Percentiles rank a stretch among this genome's conserved stretches.
Conservation (phyloP, 2,888 invertebrate genomes). For the Sesamia inferens region DNA sequence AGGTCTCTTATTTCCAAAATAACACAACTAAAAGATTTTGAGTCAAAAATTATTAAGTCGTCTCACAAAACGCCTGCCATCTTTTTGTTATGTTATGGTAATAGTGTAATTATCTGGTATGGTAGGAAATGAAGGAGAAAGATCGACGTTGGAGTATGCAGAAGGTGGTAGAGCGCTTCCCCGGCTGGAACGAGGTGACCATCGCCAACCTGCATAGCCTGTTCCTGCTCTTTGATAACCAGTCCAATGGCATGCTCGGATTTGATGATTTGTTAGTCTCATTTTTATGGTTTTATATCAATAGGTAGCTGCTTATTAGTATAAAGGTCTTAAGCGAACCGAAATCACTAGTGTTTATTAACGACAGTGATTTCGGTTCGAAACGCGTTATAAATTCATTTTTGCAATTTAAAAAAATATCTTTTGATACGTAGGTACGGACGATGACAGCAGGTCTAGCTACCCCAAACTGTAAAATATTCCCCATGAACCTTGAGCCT, state of each 20-base stretch:
- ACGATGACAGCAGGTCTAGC: too few species aligned
- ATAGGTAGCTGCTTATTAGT: background rate
- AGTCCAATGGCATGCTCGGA: constrained; percentile 89
- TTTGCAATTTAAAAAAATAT: too few species aligned
- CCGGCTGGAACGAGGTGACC: constrained; percentile 90
- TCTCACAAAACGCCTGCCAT: too few species aligned
- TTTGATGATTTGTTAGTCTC: constrained; percentile 89
- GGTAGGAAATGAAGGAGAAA: constrained; percentile 88
- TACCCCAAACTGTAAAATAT: too few species aligned
- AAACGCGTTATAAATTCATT: too few species aligned
- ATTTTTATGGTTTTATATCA: background rate
- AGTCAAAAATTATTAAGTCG: too few species aligned
- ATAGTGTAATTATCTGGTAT: background rate
- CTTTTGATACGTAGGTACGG: too few species aligned
- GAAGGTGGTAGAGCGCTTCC: constrained; percentile 87
- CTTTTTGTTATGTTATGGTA: background rate
- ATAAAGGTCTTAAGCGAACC: too few species aligned
- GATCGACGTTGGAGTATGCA: constrained; percentile 89
- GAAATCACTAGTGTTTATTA: background rate
- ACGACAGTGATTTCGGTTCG: background rate
- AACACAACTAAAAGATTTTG: too few species aligned
- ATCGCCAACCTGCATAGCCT: constrained; percentile 90
- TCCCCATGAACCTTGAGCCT: too few species aligned
- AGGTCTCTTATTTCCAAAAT: background rate
- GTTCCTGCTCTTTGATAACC: constrained; percentile 89